A percentile compares a stretch with the other conserved stretches of the same genome.
These are phyloP conservation scores for Deilephila elpenor DNA, from an alignment of 2,888 invertebrate genomes.

Conservation along the genomic window DNA sequence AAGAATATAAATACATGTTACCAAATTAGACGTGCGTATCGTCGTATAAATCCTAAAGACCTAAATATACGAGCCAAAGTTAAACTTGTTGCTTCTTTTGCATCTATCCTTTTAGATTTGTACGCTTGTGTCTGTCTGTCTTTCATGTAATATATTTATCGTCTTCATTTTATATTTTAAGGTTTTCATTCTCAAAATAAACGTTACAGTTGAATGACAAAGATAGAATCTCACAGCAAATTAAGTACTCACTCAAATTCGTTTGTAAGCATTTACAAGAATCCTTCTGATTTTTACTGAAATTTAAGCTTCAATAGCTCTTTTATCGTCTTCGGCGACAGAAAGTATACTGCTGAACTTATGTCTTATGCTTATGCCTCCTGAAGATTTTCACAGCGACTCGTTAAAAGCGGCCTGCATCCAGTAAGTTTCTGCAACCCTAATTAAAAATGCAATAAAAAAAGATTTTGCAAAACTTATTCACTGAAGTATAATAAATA, in stretches of 20 bases:
- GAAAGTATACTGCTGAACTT: too few relatives aligned
- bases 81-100: slow-evolving; percentile 15
- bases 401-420: too few relatives aligned
- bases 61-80: slow-evolving; percentile 18
- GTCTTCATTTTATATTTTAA: background rate
- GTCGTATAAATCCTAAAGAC: slow-evolving; percentile 22
- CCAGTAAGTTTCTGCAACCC: too few relatives aligned
- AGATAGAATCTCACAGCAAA: background rate
- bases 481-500: background rate
- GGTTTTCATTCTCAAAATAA: background rate
- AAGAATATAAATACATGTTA: background rate
- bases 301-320: too few relatives aligned
- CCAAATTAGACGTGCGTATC: slow-evolving; percentile 23
- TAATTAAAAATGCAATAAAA: too few relatives aligned
- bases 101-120: slow-evolving; percentile 4
- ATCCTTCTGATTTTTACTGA: too few relatives aligned
- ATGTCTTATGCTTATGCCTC: too few relatives aligned
- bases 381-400: too few relatives aligned
- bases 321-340: too few relatives aligned
- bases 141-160: background rate
- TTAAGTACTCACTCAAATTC: background rate
- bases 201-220: background rate
- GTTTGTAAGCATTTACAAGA: background rate
- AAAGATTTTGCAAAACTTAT: too few relatives aligned
- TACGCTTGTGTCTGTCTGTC: background rate